Evolutionary conservation across 1,140 invertebrate genomes (phyloP).

Genomic region (Atopsyche davidsoni): DNA sequence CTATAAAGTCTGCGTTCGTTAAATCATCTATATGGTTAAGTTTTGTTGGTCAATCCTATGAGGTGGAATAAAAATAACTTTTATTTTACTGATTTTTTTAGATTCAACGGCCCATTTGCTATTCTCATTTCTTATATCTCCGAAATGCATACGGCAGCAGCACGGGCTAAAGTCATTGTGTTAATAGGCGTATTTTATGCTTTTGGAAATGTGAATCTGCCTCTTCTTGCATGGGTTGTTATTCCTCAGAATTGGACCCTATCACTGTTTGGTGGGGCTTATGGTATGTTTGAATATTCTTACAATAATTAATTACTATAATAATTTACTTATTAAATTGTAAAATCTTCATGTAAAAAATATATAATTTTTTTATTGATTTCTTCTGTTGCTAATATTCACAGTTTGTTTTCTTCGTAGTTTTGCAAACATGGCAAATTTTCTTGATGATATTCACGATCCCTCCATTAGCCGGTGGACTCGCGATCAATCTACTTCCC

Average conservation of each 20-base stretch:
- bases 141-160: conserved; percentile 58
- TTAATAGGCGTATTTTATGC: conserved; percentile 56
- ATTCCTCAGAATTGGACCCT: conserved; percentile 45
- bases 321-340: background rate
- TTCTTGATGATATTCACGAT: conserved; percentile 61
- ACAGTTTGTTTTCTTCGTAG: conserved; percentile 36
- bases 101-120: conserved; percentile 67
- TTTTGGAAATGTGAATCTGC: conserved; percentile 49
- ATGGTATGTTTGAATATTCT: conserved; percentile 34
- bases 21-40: no score
- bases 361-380: no score
- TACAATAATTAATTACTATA: no score
- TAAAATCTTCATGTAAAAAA: no score
- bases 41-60: background rate
- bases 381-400: no score
- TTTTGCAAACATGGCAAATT: conserved; percentile 68
- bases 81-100: no score
- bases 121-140: conserved; percentile 64
- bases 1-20: no score
- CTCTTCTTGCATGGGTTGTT: conserved; percentile 50
- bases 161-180: conserved; percentile 58
- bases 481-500: conserved; percentile 60
- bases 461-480: conserved; percentile 57
- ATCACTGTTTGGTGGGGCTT: conserved; percentile 33
- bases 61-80: no score